These are phyloP conservation scores for Cyphomyrus plagiostoma DNA, from an alignment of 2,113 vertebrate genomes.

Conservation along the genomic window DNA sequence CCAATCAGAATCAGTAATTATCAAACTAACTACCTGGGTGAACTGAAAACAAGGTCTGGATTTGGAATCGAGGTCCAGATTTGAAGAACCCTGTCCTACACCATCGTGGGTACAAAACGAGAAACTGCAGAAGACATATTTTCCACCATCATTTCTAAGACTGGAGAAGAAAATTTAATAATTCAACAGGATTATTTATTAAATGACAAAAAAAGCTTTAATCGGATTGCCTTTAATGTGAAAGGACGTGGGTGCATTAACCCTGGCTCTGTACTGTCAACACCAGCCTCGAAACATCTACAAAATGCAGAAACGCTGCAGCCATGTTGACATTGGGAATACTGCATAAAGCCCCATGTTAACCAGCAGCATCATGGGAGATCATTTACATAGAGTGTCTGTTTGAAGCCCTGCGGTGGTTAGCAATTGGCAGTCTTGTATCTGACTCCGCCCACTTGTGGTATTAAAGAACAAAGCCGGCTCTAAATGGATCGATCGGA, in stretches of 20 bases:
- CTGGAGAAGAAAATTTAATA: not conserved
- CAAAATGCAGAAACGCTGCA: not conserved
- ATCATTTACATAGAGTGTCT: not conserved
- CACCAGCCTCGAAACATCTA: not conserved
- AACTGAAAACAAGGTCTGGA: too few relatives aligned
- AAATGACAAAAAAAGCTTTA: not conserved
- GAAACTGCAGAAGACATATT: not conserved
- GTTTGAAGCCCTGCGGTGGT: not conserved
- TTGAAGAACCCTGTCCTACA: too few relatives aligned
- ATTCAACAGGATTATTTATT: not conserved
- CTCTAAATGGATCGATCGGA: not conserved
- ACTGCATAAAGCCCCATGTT: not conserved
- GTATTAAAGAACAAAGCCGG: not conserved
- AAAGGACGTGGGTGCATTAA: not conserved
- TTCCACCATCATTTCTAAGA: constrained; percentile 31
- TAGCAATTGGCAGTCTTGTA: not conserved
- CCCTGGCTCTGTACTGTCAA: not conserved
- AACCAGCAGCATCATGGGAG: not conserved
- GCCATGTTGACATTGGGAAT: not conserved
- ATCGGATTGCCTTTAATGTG: not conserved
- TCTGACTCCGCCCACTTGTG: not conserved
- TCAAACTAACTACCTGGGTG: too few relatives aligned
- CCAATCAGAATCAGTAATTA: too few relatives aligned
- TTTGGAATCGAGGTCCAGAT: too few relatives aligned
- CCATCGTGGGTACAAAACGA: not conserved